Evolutionary conservation across 30 jellyfish, hydroid and myxozoan species (phyloP), one percentile per base, ranked within the genome.

Genomic region (Aurelia coerulea): DNA sequence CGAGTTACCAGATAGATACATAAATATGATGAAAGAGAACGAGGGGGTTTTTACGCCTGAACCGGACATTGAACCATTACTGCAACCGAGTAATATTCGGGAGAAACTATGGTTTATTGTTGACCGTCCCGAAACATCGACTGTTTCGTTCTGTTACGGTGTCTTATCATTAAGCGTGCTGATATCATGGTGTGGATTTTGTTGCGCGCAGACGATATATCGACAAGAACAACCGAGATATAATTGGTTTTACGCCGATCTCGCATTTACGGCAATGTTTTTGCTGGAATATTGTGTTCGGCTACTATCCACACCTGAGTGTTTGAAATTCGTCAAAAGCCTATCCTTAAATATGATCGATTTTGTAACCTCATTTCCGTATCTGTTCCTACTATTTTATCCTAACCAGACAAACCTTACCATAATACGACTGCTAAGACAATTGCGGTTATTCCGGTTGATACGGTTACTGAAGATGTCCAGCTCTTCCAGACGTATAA

Each of bases 401-500:
- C 73, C 12, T 5, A 29, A 50, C 74, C 49, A 54, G 11, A 23
- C 71, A 1, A 41, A 39, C 78, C 66, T 73, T 32, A 13, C 63
- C 33, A 46, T 65, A 2, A 35, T 88, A 67, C 80, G 85, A 5
- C 78, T 83, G 2, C 42, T 83, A 7, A 76, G 91, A 18, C 81
- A 86, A 50, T 63, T 77, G 5, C 95, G 97, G 35, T 33, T 83
- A 15, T 18, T 90, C 59, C 73, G 95, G 37, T 19, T 90, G 2
- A 76, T 90, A 2, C 94, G 97, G 11, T 56, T 90, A 35, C 63
- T 90, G 63, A 80, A 83, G 54, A 34, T 90, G 14, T 65, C 65
- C 42, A 83, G 82, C 80, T 90, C 92, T 23, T 83, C 97, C 15
- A 73, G 34, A 33, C 97, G 95, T 19, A 65, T 84, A 49, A 72